A percentile compares a stretch with the other conserved stretches of the same genome.
phyloP scores from a whole-genome alignment of 2,113 vertebrate species.

The Antechinus stuartii region DNA sequence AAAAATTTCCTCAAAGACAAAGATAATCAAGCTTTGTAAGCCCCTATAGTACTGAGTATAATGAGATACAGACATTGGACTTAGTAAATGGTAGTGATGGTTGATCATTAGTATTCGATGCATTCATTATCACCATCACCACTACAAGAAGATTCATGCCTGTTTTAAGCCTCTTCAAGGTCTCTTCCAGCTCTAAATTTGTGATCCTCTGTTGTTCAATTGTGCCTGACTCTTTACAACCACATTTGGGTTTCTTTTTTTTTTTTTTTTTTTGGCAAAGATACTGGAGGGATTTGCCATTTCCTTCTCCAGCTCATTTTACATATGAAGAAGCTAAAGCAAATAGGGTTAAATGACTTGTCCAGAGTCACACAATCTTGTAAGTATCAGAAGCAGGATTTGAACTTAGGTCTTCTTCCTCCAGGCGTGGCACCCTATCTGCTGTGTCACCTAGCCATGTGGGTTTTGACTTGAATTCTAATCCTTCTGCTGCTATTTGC shows the following conservation, averaged over 20 bases:
- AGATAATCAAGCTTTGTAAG: not conserved
- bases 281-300: not conserved
- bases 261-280: not conserved
- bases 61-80: not conserved
- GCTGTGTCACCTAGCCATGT: not conserved
- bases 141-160: not conserved
- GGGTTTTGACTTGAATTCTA: not conserved
- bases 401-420: not conserved
- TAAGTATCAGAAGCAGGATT: not conserved
- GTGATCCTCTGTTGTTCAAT: not conserved
- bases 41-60: not conserved
- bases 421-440: not conserved
- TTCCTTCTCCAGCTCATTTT: not conserved
- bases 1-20: not conserved
- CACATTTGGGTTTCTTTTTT: not conserved
- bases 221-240: not conserved
- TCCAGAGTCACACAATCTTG: not conserved
- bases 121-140: not conserved
- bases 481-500: not conserved
- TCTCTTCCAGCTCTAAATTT: not conserved
- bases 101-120: not conserved
- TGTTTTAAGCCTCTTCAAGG: not conserved
- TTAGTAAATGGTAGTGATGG: not conserved
- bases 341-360: not conserved
- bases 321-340: not conserved